Conservation (phyloP, 1,140 invertebrate genomes). For the Plutomurus gul region DNA sequence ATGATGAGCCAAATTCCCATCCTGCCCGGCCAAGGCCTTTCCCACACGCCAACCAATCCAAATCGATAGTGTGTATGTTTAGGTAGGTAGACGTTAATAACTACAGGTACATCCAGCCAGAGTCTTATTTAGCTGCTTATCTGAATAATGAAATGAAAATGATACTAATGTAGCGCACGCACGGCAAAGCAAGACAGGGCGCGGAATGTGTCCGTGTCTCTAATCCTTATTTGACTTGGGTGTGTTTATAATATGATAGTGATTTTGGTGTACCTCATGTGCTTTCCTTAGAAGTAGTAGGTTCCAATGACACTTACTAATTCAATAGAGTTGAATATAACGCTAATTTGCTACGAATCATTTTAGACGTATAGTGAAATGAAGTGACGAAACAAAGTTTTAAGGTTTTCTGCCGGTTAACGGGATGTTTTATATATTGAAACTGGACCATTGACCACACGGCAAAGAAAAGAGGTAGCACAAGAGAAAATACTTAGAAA, state of each 20-base stretch:
- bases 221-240: not conserved
- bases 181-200: not conserved
- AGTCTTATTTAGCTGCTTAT: not conserved
- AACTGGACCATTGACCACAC: not conserved
- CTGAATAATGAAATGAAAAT: not conserved
- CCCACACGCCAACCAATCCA: no score
- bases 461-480: not conserved
- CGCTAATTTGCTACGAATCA: not conserved
- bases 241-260: constrained; percentile 32
- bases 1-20: no score
- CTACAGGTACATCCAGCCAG: not conserved
- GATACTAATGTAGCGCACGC: not conserved
- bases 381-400: constrained; percentile 2
- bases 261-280: constrained; percentile 45
- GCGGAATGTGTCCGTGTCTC: not conserved
- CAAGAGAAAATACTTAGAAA: no score
- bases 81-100: no score
- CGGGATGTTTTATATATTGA: not conserved
- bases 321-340: not conserved
- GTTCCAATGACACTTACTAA: not conserved
- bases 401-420: not conserved
- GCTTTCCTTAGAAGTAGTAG: constrained; percentile 11
- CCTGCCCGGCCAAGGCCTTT: no score
- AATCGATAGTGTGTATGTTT: no score
- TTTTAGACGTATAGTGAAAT: not conserved